Evolutionary conservation across 2,888 invertebrate species (phyloP).

Genomic region (Ferdinandea cuprea): DNA sequence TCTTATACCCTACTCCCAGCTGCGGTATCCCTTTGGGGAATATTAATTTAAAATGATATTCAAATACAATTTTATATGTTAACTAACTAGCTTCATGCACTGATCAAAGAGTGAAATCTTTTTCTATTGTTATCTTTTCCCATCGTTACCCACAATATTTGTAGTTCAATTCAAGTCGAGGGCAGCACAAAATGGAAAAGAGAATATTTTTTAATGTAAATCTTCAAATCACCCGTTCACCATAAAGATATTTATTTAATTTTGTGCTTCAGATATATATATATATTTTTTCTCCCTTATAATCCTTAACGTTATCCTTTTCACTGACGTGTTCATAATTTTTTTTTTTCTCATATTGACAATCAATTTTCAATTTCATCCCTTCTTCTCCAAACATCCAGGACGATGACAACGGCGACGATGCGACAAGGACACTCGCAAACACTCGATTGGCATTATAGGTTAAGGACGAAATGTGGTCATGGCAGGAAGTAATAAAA

Average conservation of each 20-base stretch:
- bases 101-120: not conserved
- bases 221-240: slow-evolving; percentile 10
- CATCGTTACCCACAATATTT: not conserved
- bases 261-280: not conserved
- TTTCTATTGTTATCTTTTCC: not conserved
- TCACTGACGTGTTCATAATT: slow-evolving; percentile 16
- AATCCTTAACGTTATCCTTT: slow-evolving; percentile 21
- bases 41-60: slow-evolving; percentile 8
- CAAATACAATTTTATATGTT: not conserved
- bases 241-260: slow-evolving; percentile 1
- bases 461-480: slow-evolving; percentile 6
- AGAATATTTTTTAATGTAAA: slow-evolving; percentile 8
- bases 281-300: not conserved
- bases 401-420: not conserved
- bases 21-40: not conserved
- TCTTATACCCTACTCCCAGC: not conserved
- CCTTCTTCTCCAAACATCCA: not conserved
- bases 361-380: slow-evolving; percentile 33
- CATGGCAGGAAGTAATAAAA: slow-evolving; percentile 20
- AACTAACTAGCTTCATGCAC: slow-evolving; percentile 2
- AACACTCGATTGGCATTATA: not conserved
- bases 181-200: not conserved
- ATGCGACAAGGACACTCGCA: slow-evolving; percentile 2
- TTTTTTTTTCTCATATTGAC: slow-evolving; percentile 16
- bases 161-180: not conserved